These are phyloP conservation scores for Spisula solida DNA, from an alignment of 2,888 invertebrate genomes.

Conservation along the genomic window DNA sequence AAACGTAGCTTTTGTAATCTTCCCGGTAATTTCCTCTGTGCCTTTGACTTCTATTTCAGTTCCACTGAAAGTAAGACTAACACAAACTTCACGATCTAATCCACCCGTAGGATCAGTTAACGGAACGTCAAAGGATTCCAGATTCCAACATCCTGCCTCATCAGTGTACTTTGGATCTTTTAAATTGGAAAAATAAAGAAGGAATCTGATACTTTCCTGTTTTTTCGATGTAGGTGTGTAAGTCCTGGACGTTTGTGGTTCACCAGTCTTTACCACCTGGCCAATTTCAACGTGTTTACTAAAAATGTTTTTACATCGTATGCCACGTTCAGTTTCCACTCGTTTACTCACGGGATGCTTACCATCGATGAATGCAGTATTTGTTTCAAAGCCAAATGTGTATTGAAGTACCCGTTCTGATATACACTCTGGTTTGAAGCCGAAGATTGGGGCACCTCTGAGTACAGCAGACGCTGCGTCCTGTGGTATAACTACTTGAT, in stretches of 20 bases:
- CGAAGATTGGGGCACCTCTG: neutral
- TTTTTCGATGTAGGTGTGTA: neutral
- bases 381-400: neutral
- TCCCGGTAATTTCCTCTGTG: no score
- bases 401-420: slow-evolving; percentile 15
- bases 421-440: slow-evolving; percentile 15
- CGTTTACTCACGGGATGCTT: slow-evolving; percentile 37
- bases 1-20: no score
- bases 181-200: no score
- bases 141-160: neutral
- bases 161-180: no score
- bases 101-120: no score
- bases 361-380: neutral
- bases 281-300: slow-evolving; percentile 49
- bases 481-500: slow-evolving; percentile 28
- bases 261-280: slow-evolving; percentile 29
- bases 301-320: slow-evolving; percentile 34
- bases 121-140: no score
- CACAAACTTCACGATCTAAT: no score
- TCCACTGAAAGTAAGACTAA: no score
- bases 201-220: no score
- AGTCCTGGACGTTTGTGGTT: neutral
- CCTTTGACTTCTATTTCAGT: no score
- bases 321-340: neutral
- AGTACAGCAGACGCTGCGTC: slow-evolving; percentile 20